Conservation (phyloP, 2,888 invertebrate genomes). For the Caenorhabditis drosophilae region DNA sequence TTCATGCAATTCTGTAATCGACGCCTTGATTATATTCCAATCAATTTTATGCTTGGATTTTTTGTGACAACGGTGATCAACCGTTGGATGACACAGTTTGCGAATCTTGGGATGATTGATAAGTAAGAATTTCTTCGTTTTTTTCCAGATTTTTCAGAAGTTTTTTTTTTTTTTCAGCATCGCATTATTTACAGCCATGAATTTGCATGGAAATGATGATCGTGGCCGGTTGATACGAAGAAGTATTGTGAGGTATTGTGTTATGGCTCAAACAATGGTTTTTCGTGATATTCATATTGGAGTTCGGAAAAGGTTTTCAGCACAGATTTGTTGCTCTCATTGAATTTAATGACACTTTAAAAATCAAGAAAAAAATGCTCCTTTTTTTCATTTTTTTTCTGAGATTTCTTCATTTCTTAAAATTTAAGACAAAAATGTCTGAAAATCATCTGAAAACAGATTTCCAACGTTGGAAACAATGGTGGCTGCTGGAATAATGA, state of each 20-base stretch:
- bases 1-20: slow-evolving; percentile 47
- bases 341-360: no score
- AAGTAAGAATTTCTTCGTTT: slow-evolving; percentile 20
- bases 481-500: slow-evolving; percentile 45
- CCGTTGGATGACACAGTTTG: slow-evolving; percentile 45
- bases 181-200: slow-evolving; percentile 50
- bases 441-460: no score
- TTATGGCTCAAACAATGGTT: slow-evolving; percentile 49
- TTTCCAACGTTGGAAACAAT: slow-evolving; percentile 45
- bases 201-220: slow-evolving; percentile 53
- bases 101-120: slow-evolving; percentile 50
- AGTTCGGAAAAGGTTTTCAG: slow-evolving; percentile 48
- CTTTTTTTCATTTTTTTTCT: no score
- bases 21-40: slow-evolving; percentile 48
- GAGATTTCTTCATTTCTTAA: no score
- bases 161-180: slow-evolving; percentile 26
- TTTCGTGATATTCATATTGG: slow-evolving; percentile 53
- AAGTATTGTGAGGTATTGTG: slow-evolving; percentile 56
- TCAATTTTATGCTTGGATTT: slow-evolving; percentile 58
- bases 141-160: slow-evolving; percentile 1
- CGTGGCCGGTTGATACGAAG: slow-evolving; percentile 47
- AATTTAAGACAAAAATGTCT: no score
- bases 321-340: no score
- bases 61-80: slow-evolving; percentile 59
- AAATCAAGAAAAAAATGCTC: no score